These are phyloP conservation scores for Epinephelus lanceolatus DNA, from an alignment of 2,113 vertebrate genomes.

Conservation along the genomic window DNA sequence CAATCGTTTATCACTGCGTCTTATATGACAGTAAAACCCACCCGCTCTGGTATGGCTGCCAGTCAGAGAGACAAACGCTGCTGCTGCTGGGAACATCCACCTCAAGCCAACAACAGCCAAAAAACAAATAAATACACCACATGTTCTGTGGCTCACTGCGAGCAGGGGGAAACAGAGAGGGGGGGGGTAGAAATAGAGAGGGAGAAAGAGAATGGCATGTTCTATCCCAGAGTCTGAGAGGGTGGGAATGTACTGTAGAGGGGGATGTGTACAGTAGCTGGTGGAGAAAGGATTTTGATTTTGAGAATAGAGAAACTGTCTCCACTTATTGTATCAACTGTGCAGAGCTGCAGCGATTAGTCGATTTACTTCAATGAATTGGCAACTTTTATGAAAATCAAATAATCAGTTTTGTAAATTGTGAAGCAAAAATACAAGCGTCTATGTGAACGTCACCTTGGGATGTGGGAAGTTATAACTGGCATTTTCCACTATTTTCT, in stretches of 20 bases:
- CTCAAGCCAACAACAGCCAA: constrained; percentile 67
- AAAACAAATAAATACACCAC: constrained; percentile 72
- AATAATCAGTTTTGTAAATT: background rate
- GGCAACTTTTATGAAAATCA: background rate
- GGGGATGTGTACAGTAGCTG: background rate
- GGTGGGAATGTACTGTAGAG: constrained; percentile 41
- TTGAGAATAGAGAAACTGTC: background rate
- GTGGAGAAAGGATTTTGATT: background rate
- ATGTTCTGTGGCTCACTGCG: constrained; percentile 58
- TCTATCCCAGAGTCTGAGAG: constrained; percentile 47
- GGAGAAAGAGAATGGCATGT: constrained; percentile 66
- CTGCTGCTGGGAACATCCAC: constrained; percentile 75
- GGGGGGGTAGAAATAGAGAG: constrained; percentile 5
- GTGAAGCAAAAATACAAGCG: background rate
- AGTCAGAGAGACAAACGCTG: constrained; percentile 42
- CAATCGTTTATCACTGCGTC: constrained; percentile 4
- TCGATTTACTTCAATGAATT: background rate
- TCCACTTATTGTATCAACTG: background rate
- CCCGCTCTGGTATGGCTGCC: constrained; percentile 43
- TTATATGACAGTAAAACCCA: constrained; percentile 37
- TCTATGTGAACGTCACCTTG: too few relatives aligned
- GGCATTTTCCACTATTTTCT: background rate
- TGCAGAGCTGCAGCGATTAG: background rate
- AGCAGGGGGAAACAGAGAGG: constrained; percentile 10
- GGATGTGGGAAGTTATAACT: background rate